Evolutionary conservation across 30 jellyfish, hydroid and myxozoan genomes (phyloP).

Genomic region (Catostylus mosaicus): DNA sequence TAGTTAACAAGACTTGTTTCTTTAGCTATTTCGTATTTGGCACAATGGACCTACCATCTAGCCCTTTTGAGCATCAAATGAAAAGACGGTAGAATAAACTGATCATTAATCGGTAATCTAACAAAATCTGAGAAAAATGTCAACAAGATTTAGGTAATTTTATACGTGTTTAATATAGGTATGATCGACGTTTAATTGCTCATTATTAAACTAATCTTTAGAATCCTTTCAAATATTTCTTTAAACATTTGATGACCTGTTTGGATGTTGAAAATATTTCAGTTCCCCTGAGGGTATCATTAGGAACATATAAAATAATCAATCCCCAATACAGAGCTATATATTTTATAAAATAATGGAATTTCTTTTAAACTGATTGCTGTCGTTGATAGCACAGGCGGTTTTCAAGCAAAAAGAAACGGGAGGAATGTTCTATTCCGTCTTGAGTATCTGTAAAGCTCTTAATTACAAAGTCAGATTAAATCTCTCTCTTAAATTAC

Average conservation of each 20-base stretch:
- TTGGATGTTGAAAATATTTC: slow-evolving; percentile 3
- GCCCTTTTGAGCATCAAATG: too few species aligned
- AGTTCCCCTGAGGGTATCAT: slow-evolving; percentile 3
- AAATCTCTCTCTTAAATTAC: too few species aligned
- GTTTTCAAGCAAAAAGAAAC: background rate
- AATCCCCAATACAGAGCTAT: background rate
- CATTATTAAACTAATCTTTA: background rate
- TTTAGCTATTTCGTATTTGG: too few species aligned
- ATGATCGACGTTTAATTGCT: slow-evolving; percentile 6
- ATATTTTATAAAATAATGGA: background rate
- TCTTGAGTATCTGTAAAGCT: background rate
- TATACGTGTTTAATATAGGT: background rate
- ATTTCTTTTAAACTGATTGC: background rate
- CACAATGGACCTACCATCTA: too few species aligned
- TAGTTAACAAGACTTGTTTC: too few species aligned
- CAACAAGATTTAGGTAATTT: background rate
- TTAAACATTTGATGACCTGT: slow-evolving; percentile 1
- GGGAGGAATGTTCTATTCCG: background rate
- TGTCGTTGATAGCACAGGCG: background rate
- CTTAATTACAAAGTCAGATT: background rate
- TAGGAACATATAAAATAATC: background rate
- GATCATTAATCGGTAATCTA: background rate
- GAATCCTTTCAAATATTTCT: slow-evolving; percentile 4
- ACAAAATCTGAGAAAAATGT: background rate
- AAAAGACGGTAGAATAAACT: too few species aligned